phyloP scores from a whole-genome alignment of 2,888 invertebrate species.

The Papilio demoleus region DNA sequence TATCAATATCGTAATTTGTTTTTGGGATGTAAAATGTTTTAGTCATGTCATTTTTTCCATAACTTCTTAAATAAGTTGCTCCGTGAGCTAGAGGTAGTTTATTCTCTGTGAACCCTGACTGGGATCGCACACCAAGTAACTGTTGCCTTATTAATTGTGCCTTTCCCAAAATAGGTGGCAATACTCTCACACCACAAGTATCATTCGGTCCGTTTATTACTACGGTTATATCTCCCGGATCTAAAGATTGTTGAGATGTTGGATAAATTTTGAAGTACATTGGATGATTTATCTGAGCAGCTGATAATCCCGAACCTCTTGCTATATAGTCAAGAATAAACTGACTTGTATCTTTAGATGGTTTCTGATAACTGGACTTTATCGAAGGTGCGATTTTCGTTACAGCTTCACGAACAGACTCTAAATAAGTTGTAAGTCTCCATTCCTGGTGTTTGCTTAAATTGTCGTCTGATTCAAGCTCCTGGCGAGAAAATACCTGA shows the following conservation, averaged over 20 bases:
- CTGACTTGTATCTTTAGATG: slow-evolving; percentile 67
- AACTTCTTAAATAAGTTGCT: slow-evolving; percentile 71
- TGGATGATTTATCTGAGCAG: slow-evolving; percentile 82
- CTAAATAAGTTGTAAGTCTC: slow-evolving; percentile 80
- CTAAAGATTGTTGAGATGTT: slow-evolving; percentile 75
- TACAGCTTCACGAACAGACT: slow-evolving; percentile 75
- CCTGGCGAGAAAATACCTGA: slow-evolving; percentile 83
- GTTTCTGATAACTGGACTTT: slow-evolving; percentile 59
- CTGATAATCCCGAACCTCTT: slow-evolving; percentile 84
- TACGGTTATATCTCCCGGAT: slow-evolving; percentile 77
- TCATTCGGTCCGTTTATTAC: slow-evolving; percentile 78
- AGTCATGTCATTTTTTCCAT: slow-evolving; percentile 75
- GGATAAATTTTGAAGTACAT: slow-evolving; percentile 84
- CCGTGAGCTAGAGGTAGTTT: slow-evolving; percentile 75
- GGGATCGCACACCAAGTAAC: slow-evolving; percentile 69
- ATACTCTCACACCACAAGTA: slow-evolving; percentile 72
- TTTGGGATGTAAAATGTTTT: slow-evolving; percentile 78
- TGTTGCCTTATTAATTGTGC: slow-evolving; percentile 77
- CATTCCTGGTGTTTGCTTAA: slow-evolving; percentile 82
- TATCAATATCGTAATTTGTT: slow-evolving; percentile 78
- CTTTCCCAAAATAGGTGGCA: slow-evolving; percentile 76
- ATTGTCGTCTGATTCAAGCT: slow-evolving; percentile 76
- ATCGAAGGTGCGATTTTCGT: slow-evolving; percentile 71
- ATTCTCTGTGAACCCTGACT: slow-evolving; percentile 67
- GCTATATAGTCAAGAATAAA: slow-evolving; percentile 82